Evolutionary conservation across 2,888 invertebrate genomes (phyloP).

Genomic region (Crioceris asparagi): DNA sequence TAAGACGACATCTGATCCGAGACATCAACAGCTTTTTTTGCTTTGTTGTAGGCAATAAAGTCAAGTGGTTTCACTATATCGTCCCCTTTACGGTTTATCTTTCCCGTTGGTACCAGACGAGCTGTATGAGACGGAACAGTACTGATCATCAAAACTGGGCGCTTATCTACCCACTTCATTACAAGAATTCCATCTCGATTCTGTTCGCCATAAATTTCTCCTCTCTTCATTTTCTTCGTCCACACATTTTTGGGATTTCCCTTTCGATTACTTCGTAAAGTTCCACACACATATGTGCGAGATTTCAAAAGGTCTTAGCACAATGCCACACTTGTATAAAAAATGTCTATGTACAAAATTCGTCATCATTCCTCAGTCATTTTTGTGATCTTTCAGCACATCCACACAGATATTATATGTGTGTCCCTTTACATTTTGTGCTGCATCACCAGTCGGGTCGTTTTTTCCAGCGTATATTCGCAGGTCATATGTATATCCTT

Average conservation of each 20-base stretch:
- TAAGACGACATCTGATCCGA: conserved; percentile 4
- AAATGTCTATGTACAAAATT: conserved; percentile 5
- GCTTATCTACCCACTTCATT: conserved; percentile 12
- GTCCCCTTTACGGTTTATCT: conserved; percentile 9
- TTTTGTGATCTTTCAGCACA: not conserved
- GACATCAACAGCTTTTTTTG: conserved; percentile 12
- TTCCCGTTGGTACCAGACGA: conserved; percentile 8
- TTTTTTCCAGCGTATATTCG: not conserved
- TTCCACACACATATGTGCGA: conserved; percentile 10
- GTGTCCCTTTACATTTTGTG: not conserved
- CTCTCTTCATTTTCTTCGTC: conserved; percentile 8
- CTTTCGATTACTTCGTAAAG: conserved; percentile 8
- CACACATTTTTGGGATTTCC: conserved; percentile 6
- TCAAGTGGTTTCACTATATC: conserved; percentile 12
- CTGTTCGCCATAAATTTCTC: conserved; percentile 12
- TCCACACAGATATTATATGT: not conserved
- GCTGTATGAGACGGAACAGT: conserved; percentile 9
- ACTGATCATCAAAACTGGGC: conserved; percentile 11
- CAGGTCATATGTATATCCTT: conserved; percentile 3
- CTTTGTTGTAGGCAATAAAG: conserved; percentile 12
- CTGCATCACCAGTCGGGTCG: not conserved
- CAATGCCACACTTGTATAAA: conserved; percentile 10
- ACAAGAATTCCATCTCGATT: conserved; percentile 10
- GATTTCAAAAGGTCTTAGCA: conserved; percentile 8
- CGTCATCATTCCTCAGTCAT: not conserved